Evolutionary conservation across 2,888 invertebrate genomes (phyloP), one percentile per base, ranked within the genome.

Genomic region (Gandaritis pyraliata): DNA sequence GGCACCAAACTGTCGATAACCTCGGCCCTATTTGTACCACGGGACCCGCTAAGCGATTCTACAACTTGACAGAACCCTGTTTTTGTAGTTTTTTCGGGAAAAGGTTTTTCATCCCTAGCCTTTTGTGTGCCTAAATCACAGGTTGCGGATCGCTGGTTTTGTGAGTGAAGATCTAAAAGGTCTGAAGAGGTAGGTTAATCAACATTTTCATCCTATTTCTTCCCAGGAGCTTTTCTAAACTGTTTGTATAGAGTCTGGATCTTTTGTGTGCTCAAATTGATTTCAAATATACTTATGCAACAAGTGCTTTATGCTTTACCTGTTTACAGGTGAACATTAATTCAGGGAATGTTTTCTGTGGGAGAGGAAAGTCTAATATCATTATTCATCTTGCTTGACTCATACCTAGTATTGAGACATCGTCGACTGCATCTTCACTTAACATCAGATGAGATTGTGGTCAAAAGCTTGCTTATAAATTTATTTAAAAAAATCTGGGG

Each of bases 1-100:
- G 83, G 73, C 75, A 70, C 71, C 74, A 70, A 83, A 77, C 83
- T 80, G 83, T 81, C 86, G 83, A 86, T 86, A 84, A 86, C 85
- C 85, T 68, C 58, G 47, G 66, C 39, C 59, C 63, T 66, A 70
- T 70, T 64, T 59, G 56, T 61, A 56, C 55, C 60, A 54, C 38
- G 51, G 54, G 43, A 38, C 58, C 55, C 71, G 76, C 78, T 86
- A 83, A 87, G 82, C 81, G 71, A 80, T 82, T 81, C 76, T 66
- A 58, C 68, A 71, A 70, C 73, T 77, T 74, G 70, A 72, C 70
- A 50, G 63, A 62, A 62, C 67, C 64, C 58, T 58, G 65, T 66
- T 71, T 70, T 70, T 69, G 61, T 64, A 57, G 46, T 18, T 64
- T 68, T 62, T 62, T 30, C 43, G 45, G 30, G 48, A 68, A 64